Evolutionary conservation across 2,888 invertebrate species (phyloP).

Genomic region (Germaria angustata): DNA sequence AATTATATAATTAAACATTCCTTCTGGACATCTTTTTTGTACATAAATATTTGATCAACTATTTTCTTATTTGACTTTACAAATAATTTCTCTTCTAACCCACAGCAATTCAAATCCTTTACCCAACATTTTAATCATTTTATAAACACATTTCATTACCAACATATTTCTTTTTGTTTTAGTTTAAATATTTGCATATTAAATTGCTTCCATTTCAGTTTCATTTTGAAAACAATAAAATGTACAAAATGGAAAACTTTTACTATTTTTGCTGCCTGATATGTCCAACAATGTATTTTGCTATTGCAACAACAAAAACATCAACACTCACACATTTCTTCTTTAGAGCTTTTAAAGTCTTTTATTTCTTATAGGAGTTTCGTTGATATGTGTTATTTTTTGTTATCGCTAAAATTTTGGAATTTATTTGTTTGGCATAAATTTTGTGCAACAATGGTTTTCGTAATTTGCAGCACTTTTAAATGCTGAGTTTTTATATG

Average conservation of each 20-base stretch:
- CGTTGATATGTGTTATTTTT: constrained; percentile 26
- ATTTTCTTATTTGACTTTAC: background rate
- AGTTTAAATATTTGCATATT: constrained; percentile 53
- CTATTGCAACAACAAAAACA: background rate
- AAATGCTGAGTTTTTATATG: background rate
- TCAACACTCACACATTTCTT: background rate
- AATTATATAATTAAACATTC: too few relatives aligned
- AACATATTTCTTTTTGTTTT: constrained; percentile 10
- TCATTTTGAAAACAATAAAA: constrained; percentile 11
- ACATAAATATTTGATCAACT: background rate
- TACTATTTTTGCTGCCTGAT: constrained; percentile 16
- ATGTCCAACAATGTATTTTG: constrained; percentile 3
- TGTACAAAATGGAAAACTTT: constrained; percentile 50
- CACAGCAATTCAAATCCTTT: background rate
- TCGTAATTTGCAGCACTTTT: constrained; percentile 8
- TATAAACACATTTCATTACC: constrained; percentile 20
- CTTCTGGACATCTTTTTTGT: too few relatives aligned
- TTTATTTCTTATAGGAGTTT: background rate
- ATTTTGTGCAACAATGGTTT: constrained; percentile 33
- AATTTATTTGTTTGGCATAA: constrained; percentile 22
- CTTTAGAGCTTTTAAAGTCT: background rate
- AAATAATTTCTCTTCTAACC: constrained; percentile 4
- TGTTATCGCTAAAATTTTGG: background rate
- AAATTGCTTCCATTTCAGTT: constrained; percentile 36
- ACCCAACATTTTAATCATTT: constrained; percentile 52